These are phyloP conservation scores for Ganaspis brasiliensis DNA, from an alignment of 2,888 invertebrate species.

Conservation along the genomic window DNA sequence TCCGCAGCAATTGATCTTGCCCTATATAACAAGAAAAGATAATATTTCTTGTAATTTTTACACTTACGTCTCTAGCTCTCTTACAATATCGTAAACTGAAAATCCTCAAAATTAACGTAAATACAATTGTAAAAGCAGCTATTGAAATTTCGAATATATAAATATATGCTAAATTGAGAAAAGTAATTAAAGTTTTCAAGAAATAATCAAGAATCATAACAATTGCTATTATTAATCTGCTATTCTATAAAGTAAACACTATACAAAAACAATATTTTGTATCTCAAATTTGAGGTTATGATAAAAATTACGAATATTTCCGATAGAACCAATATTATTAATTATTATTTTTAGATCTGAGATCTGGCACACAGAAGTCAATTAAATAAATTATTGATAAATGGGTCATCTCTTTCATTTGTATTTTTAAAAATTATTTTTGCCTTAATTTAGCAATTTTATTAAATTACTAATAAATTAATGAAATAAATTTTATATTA, in stretches of 20 bases:
- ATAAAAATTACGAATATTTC: not conserved
- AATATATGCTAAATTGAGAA: constrained; percentile 27
- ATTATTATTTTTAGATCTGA: not conserved
- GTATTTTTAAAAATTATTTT: too few species aligned
- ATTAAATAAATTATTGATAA: too few species aligned
- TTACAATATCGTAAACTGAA: constrained; percentile 4
- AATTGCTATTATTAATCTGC: not conserved
- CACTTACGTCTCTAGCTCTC: not conserved
- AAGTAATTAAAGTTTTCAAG: not conserved
- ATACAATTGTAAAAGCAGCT: not conserved
- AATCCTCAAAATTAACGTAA: not conserved
- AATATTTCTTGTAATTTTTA: too few species aligned
- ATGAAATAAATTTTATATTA: too few species aligned
- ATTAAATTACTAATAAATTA: too few species aligned
- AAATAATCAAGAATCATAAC: constrained; percentile 21
- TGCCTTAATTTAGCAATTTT: too few species aligned
- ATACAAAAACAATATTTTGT: constrained; percentile 2
- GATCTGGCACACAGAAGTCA: too few species aligned
- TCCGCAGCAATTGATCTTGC: too few species aligned
- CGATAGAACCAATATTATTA: not conserved
- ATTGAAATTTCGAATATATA: constrained; percentile 24
- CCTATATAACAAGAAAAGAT: too few species aligned
- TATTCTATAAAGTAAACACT: not conserved
- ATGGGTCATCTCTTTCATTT: too few species aligned
- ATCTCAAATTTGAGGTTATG: constrained; percentile 32